Percentiles rank a stretch among this genome's conserved stretches.
Evolutionary conservation across 1,140 invertebrate genomes (phyloP).

Genomic region (Orius insidiosus): DNA sequence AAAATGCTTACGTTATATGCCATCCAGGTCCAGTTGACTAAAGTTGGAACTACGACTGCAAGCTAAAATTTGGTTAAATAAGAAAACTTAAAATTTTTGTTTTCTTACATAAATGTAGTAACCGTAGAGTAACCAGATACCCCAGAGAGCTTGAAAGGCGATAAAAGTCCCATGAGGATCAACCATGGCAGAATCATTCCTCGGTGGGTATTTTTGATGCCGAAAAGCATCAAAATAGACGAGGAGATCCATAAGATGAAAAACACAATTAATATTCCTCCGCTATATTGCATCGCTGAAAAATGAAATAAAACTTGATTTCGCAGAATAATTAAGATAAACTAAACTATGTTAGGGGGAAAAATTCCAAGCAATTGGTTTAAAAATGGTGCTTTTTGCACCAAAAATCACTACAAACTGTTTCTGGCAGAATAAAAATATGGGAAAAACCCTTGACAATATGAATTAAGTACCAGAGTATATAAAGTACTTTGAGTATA

Average conservation of each 20-base stretch:
- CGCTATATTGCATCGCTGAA: constrained; percentile 56
- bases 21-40: constrained; percentile 63
- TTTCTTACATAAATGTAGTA: constrained; percentile 77
- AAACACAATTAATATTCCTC: constrained; percentile 52
- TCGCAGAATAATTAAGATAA: neutral
- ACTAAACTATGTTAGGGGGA: no score
- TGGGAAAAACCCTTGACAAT: no score
- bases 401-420: no score
- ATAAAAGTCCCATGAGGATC: constrained; percentile 46
- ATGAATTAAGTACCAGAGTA: no score
- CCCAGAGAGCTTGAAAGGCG: constrained; percentile 58
- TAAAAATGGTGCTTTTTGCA: no score
- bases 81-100: neutral
- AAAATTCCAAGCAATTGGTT: no score
- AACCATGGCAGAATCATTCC: constrained; percentile 70
- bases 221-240: constrained; percentile 42
- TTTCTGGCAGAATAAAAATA: no score
- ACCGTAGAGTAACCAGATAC: constrained; percentile 63
- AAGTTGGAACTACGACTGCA: constrained; percentile 52
- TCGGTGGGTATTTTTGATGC: constrained; percentile 43
- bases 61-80: constrained; percentile 35
- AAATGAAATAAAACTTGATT: no score
- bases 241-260: constrained; percentile 46
- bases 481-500: no score
- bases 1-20: constrained; percentile 56